Percentiles rank a stretch among this genome's conserved stretches.
Evolutionary conservation across 2,113 vertebrate genomes (phyloP).

Genomic region (Lampris megalopsis): DNA sequence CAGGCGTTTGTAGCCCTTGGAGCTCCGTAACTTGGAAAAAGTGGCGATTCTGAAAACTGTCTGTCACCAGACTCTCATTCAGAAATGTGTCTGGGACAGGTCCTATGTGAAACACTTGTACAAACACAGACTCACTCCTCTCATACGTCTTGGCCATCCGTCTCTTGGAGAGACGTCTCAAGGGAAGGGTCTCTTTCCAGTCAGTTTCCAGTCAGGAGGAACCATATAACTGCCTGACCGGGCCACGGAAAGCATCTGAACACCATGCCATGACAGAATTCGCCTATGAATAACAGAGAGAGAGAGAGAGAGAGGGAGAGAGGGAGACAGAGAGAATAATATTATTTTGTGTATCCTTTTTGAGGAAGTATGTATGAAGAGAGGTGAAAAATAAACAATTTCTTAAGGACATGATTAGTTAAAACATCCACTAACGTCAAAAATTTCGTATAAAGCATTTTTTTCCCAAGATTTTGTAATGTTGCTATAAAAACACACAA

Average conservation of each 20-base stretch:
- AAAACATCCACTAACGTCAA: too few species aligned
- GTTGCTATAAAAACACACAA: too few species aligned
- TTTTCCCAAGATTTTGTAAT: too few species aligned
- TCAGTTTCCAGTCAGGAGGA: conserved; percentile 66
- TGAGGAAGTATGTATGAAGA: neutral
- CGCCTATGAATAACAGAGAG: neutral
- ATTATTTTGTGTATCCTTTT: neutral
- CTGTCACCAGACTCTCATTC: conserved; percentile 64
- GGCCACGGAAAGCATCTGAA: neutral
- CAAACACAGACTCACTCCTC: conserved; percentile 75
- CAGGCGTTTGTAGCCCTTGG: conserved; percentile 36
- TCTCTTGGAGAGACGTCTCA: conserved; percentile 41
- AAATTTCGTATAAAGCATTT: too few species aligned
- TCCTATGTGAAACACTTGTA: conserved; percentile 71
- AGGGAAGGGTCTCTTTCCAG: conserved; percentile 55
- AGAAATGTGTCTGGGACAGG: conserved; percentile 69
- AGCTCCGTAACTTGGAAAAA: conserved; percentile 47
- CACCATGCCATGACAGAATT: conserved; percentile 16
- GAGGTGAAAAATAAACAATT: neutral
- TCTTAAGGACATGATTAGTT: too few species aligned
- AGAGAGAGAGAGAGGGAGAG: conserved; percentile 5
- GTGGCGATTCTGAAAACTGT: conserved; percentile 45
- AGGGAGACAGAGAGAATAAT: neutral
- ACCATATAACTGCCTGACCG: conserved; percentile 51
- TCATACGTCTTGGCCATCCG: conserved; percentile 53